A percentile compares a stretch with the other conserved stretches of the same genome.
Conservation (phyloP, 2,113 vertebrate genomes). For the Lepus americanus region DNA sequence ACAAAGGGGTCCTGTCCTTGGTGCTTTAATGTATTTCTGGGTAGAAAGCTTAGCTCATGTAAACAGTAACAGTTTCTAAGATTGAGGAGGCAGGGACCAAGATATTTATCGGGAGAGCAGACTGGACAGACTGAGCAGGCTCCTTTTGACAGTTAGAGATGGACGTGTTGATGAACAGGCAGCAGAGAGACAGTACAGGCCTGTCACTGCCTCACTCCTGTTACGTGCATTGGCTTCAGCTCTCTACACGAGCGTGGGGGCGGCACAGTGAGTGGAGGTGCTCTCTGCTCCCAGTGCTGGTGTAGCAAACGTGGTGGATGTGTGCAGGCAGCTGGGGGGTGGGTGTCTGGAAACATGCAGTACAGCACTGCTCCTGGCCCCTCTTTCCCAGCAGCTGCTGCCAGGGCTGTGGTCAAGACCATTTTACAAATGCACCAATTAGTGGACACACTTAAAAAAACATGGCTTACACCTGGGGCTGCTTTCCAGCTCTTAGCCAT, state of each 20-base stretch:
- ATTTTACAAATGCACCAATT: slow-evolving; percentile 9
- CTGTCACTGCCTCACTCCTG: background rate
- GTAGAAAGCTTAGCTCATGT: background rate
- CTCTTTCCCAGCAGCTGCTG: slow-evolving; percentile 31
- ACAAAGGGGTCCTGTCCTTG: background rate
- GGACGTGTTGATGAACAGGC: background rate
- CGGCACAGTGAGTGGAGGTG: background rate
- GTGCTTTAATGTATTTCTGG: slow-evolving; percentile 27
- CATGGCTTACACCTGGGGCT: background rate
- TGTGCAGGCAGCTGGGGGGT: background rate
- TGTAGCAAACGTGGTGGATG: background rate
- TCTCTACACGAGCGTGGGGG: background rate
- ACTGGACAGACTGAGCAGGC: background rate
- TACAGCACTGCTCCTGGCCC: slow-evolving; percentile 4
- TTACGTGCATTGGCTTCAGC: background rate
- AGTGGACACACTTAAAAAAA: background rate
- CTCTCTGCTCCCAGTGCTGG: slow-evolving; percentile 42
- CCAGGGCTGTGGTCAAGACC: background rate
- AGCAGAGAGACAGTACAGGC: background rate
- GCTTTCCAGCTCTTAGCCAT: background rate
- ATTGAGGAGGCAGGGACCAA: background rate
- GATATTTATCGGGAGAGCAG: background rate
- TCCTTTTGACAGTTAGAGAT: background rate
- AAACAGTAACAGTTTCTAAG: slow-evolving; percentile 14
- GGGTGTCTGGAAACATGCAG: slow-evolving; percentile 36